Evolutionary conservation across 2,113 vertebrate species (phyloP).

Genomic region (Zosterops pallidus): DNA sequence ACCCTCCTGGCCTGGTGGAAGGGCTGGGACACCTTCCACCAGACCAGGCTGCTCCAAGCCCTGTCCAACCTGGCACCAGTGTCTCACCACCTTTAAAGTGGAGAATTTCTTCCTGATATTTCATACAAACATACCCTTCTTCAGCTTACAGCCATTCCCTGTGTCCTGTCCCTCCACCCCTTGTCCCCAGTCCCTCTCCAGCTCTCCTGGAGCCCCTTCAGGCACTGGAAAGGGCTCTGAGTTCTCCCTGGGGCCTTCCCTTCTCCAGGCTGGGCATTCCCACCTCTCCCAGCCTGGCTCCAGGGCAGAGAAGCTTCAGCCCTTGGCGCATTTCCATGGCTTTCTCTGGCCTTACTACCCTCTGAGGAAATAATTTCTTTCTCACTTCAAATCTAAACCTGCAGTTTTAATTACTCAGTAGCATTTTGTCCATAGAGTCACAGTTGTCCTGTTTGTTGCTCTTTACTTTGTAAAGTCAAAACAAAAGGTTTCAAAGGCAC

Average conservation of each 20-base stretch:
- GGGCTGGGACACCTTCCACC: neutral
- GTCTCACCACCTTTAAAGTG: neutral
- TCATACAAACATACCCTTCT: neutral
- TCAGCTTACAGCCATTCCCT: neutral
- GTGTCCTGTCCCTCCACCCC: neutral
- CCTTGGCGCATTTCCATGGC: neutral
- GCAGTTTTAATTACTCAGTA: neutral
- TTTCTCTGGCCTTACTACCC: neutral
- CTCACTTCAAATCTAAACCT: neutral
- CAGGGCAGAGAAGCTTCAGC: neutral
- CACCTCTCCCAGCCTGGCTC: neutral
- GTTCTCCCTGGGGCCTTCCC: neutral
- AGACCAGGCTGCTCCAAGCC: neutral
- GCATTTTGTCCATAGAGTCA: neutral
- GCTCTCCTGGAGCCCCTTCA: neutral
- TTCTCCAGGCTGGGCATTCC: neutral
- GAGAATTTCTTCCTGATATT: neutral
- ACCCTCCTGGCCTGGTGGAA: neutral
- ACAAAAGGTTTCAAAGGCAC: neutral
- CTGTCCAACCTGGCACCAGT: accelerated
- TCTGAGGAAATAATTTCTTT: neutral
- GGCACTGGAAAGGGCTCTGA: neutral
- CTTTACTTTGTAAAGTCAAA: neutral
- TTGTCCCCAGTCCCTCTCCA: neutral
- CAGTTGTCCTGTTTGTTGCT: neutral